Evolutionary conservation across 2,888 invertebrate genomes (phyloP).

Genomic region (Lycia hirtaria): DNA sequence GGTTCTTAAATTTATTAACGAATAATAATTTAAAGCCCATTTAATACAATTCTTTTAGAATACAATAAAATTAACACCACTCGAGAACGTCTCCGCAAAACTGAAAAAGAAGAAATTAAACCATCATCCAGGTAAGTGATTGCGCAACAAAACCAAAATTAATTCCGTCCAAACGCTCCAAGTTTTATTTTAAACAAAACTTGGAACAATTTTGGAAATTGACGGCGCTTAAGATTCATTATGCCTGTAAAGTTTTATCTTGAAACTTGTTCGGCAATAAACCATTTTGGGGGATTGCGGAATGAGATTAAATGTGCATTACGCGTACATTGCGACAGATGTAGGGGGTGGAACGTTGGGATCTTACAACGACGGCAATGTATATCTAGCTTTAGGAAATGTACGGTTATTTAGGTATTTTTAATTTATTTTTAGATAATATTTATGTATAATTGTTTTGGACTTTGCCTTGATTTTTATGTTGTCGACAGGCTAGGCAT

Average conservation of each 20-base stretch:
- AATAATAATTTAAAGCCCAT: slow-evolving; percentile 39
- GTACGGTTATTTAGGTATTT: too few relatives aligned
- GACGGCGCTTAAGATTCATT: slow-evolving; percentile 82
- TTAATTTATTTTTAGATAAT: too few relatives aligned
- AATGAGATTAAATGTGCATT: slow-evolving; percentile 82
- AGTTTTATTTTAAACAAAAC: slow-evolving; percentile 80
- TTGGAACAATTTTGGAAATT: slow-evolving; percentile 79
- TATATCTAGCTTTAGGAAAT: slow-evolving; percentile 2
- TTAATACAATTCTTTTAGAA: background rate
- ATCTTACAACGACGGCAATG: slow-evolving; percentile 11
- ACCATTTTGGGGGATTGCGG: slow-evolving; percentile 83
- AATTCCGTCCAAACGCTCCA: slow-evolving; percentile 68
- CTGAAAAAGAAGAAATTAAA: slow-evolving; percentile 56
- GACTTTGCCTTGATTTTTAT: too few relatives aligned
- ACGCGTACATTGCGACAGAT: slow-evolving; percentile 34
- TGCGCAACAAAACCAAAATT: slow-evolving; percentile 74
- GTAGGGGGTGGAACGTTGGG: slow-evolving; percentile 1
- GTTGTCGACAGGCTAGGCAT: too few relatives aligned
- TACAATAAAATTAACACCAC: slow-evolving; percentile 18
- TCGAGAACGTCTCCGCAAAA: slow-evolving; percentile 48
- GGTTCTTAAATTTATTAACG: background rate
- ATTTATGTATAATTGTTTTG: too few relatives aligned
- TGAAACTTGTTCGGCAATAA: slow-evolving; percentile 77
- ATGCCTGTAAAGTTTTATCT: slow-evolving; percentile 84
- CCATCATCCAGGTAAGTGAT: slow-evolving; percentile 71